phyloP scores from a whole-genome alignment of 2,113 vertebrate species.

The Centrocercus urophasianus region DNA sequence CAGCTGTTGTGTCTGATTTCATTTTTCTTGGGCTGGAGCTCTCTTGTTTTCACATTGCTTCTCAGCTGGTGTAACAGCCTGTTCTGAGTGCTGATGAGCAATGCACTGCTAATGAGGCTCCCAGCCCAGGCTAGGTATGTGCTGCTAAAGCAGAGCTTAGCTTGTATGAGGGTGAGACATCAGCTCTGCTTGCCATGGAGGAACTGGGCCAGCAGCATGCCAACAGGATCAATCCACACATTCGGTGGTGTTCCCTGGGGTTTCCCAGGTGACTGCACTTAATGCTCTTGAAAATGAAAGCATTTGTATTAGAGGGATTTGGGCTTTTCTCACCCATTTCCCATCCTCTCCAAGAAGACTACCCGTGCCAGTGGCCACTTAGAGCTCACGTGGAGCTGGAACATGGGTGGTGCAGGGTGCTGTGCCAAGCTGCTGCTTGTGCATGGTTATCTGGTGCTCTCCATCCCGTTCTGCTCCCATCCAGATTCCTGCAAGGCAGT shows the following conservation, averaged over 20 bases:
- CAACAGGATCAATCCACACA: background rate
- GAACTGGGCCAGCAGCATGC: background rate
- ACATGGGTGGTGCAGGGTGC: background rate
- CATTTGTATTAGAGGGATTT: accelerated
- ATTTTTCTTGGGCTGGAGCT: background rate
- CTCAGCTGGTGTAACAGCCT: background rate
- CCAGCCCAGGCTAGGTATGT: background rate
- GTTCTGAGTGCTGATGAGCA: background rate
- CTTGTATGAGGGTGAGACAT: background rate
- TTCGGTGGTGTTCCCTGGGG: background rate
- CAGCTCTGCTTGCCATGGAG: background rate
- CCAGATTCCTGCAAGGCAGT: background rate
- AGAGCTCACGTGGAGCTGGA: background rate
- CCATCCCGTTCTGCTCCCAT: background rate
- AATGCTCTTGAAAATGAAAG: background rate
- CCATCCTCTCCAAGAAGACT: background rate
- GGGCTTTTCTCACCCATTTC: background rate
- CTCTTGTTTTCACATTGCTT: background rate
- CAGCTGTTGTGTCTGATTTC: background rate
- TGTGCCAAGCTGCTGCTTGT: background rate
- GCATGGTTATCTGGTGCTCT: background rate
- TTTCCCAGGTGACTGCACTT: accelerated
- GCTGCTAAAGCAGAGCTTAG: background rate
- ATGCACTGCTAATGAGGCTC: background rate
- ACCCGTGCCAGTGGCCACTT: background rate